These are phyloP conservation scores for Suillia variegata DNA, from an alignment of 2,888 invertebrate species.

Conservation along the genomic window DNA sequence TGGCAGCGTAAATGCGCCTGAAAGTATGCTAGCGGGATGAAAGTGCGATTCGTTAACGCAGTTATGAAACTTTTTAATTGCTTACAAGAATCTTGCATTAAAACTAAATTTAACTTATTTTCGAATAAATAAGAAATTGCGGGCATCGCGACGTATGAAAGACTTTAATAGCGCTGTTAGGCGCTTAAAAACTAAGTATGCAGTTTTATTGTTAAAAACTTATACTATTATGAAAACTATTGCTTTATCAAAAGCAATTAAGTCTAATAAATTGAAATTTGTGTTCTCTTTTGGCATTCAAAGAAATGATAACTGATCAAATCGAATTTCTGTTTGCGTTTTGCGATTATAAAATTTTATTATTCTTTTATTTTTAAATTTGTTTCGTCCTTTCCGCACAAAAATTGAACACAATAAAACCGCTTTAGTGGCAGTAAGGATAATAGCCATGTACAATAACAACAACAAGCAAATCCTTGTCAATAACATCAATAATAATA, in stretches of 20 bases:
- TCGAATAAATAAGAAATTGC: neutral
- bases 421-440: slow-evolving; percentile 35
- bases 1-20: neutral
- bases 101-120: neutral
- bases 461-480: slow-evolving; percentile 41
- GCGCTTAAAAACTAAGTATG: no score
- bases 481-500: slow-evolving; percentile 48
- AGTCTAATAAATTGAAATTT: no score
- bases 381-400: slow-evolving; percentile 32
- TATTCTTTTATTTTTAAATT: no score
- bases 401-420: slow-evolving; percentile 17
- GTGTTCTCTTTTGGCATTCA: no score
- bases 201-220: no score
- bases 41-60: neutral
- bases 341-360: no score
- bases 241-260: no score
- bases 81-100: neutral
- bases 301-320: no score
- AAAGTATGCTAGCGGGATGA: neutral
- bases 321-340: no score
- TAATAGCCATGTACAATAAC: slow-evolving; percentile 29
- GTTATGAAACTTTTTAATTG: no score
- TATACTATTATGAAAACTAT: no score
- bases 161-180: no score
- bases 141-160: neutral